Evolutionary conservation across 2,113 vertebrate species (phyloP), one percentile per base, ranked within the genome.

Genomic region (Rallus limicola): DNA sequence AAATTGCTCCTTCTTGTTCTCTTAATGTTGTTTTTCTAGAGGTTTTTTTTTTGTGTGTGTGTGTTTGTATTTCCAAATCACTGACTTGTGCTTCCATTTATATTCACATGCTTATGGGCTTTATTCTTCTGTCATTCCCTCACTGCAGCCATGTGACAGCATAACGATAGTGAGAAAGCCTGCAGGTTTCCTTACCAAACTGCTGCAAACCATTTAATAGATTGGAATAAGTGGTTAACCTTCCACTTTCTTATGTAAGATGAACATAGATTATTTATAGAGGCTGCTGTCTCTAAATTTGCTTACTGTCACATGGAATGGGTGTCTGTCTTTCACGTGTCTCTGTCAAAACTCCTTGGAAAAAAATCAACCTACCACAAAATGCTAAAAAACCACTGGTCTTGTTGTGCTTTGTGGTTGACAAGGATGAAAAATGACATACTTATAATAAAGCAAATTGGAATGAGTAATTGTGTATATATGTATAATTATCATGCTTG

Each of bases 171-270:
- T n/a, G 3, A 96, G 72, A 80, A 94, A 92, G 85, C 94, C 95
- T 93, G 80, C 74, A 92, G 95, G 92, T 95, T 91, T 96, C 96
- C 95, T 79, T 90, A 94, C 28, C 65, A 87, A 94, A 91, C 75
- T 95, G 95, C 93, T 95, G 78, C 92, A 96, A 91, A 64, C 92
- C 84, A 81, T 92, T 82, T 75, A 74, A 70, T 93, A 96, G 85
- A 88, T 86, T 92, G 78, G 78, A 97, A 90, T 87, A 90, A 96
- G 89, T 86, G 68, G 50, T 46, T 92, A 96, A 88, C 69, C 55
- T 94, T 97, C 87, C 52, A 94, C 53, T 93, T 95, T 64, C 82
- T 97, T 96, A 95, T 80, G 48, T 95, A 97, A 95, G 91, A 92
- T 93, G 93, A 89, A 72, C 65, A 96, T 21, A 90, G 76, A 67